These are phyloP conservation scores for Megalonaias nervosa DNA, from an alignment of 1,140 invertebrate species.

Conservation along the genomic window DNA sequence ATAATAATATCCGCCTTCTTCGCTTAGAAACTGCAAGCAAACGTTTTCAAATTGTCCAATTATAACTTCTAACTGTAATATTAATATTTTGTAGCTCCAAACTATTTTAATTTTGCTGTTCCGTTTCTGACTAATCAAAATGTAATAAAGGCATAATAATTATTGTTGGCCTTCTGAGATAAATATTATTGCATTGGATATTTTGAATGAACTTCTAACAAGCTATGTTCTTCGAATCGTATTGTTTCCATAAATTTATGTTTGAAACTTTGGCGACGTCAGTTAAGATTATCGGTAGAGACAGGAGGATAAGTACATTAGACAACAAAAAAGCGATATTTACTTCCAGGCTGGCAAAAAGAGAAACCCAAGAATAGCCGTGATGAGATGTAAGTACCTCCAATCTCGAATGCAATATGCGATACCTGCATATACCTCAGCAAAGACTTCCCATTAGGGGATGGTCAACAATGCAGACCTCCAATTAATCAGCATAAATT, in stretches of 20 bases:
- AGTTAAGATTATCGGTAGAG: not conserved
- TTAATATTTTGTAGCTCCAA: no score
- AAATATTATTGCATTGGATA: not conserved
- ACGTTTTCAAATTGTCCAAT: no score
- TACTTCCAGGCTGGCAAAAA: constrained; percentile 29
- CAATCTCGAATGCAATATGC: constrained; percentile 36
- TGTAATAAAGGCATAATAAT: no score
- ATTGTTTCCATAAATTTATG: not conserved
- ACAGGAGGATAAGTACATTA: not conserved
- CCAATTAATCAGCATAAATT: constrained; percentile 31
- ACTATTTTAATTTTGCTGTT: no score
- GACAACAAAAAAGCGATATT: constrained; percentile 1
- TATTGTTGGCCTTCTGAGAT: not conserved
- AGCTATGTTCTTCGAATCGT: not conserved
- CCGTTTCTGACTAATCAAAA: no score
- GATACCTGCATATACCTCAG: constrained; percentile 14
- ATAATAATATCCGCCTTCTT: no score
- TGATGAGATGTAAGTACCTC: constrained; percentile 34
- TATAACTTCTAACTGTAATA: no score
- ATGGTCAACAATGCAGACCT: constrained; percentile 24
- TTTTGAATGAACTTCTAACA: not conserved
- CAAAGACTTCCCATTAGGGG: constrained; percentile 20
- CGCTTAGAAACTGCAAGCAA: no score
- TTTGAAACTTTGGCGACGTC: constrained; percentile 3
- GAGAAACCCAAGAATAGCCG: constrained; percentile 3